Evolutionary conservation across 2,888 invertebrate genomes (phyloP).

Genomic region (Syrista parreyssii): DNA sequence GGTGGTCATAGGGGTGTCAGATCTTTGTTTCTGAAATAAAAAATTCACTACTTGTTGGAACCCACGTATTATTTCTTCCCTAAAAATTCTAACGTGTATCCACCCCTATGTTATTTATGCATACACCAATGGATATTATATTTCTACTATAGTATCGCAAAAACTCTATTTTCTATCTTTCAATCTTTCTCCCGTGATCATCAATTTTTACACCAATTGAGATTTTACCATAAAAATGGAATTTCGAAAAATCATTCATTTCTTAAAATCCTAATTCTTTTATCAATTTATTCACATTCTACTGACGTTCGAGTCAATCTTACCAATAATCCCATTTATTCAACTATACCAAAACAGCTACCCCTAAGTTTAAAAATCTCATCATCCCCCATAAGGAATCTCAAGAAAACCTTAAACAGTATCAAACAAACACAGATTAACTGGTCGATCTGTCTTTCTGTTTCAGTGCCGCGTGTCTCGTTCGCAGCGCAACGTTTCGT

Average conservation of each 20-base stretch:
- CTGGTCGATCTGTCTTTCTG: constrained; percentile 6
- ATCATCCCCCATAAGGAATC: not conserved
- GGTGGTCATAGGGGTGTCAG: constrained; percentile 7
- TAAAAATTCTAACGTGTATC: not conserved
- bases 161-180: not conserved
- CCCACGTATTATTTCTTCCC: constrained; percentile 15
- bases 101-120: not conserved
- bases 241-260: too few species aligned
- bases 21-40: constrained; percentile 17
- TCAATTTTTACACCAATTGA: too few species aligned
- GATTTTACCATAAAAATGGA: too few species aligned
- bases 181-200: not conserved
- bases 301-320: not conserved
- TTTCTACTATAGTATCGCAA: not conserved
- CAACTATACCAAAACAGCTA: not conserved
- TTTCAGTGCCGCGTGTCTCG: constrained; percentile 21
- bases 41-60: constrained; percentile 21
- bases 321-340: not conserved
- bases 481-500: constrained; percentile 7
- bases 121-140: not conserved
- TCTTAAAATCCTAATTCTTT: not conserved
- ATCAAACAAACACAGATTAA: not conserved
- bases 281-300: not conserved
- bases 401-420: not conserved
- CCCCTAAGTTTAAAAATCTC: not conserved